A percentile compares a stretch with the other conserved stretches of the same genome.
Conservation (phyloP, 1,140 invertebrate genomes). For the Oryctes rhinoceros region DNA sequence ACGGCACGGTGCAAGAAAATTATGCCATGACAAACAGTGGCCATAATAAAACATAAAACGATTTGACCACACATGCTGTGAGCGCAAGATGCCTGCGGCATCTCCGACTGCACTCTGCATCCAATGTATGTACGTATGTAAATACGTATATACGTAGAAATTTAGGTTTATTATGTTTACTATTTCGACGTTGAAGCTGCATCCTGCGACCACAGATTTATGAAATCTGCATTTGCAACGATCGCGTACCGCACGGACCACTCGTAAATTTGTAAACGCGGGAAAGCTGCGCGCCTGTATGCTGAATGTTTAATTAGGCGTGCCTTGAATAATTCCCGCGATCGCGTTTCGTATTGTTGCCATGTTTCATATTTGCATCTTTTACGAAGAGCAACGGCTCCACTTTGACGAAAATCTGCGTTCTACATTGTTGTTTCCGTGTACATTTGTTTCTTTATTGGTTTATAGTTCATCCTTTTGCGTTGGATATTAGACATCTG, state of each 20-base stretch:
- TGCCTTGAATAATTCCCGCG: not conserved
- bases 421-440: too few relatives aligned
- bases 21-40: not conserved
- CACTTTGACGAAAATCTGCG: too few relatives aligned
- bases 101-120: not conserved
- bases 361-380: too few relatives aligned
- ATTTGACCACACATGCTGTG: not conserved
- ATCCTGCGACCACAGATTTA: constrained; percentile 3
- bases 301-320: constrained; percentile 9
- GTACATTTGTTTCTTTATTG: too few relatives aligned
- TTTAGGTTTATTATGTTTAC: not conserved
- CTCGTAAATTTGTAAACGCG: constrained; percentile 13
- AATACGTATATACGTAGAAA: not conserved
- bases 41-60: not conserved
- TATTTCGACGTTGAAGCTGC: not conserved
- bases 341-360: not conserved
- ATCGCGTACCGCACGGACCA: not conserved
- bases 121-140: too few relatives aligned
- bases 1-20: not conserved
- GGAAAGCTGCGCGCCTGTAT: not conserved
- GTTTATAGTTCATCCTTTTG: too few relatives aligned
- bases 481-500: too few relatives aligned
- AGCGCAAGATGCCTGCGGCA: not conserved
- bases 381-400: too few relatives aligned
- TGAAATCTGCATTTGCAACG: constrained; percentile 6